Conservation (phyloP, 2,888 invertebrate species). For the Ichneumon xanthorius region DNA sequence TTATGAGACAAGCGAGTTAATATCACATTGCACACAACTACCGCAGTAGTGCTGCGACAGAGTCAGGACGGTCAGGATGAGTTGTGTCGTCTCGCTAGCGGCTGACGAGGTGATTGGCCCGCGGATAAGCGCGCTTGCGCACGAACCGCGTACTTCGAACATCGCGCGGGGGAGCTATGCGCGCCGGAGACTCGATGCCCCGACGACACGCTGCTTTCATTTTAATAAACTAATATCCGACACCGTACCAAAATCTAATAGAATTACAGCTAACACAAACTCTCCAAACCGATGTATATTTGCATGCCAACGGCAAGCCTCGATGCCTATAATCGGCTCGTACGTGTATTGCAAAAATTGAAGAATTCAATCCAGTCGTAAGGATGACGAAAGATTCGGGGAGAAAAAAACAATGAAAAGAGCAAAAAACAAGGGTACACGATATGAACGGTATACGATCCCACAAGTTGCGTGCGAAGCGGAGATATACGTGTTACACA, state of each 20-base stretch:
- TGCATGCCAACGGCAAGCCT: too few relatives aligned
- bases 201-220: background rate
- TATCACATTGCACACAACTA: conserved; percentile 77
- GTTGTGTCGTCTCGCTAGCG: conserved; percentile 49
- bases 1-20: conserved; percentile 61
- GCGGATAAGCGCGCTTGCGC: conserved; percentile 66
- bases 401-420: too few relatives aligned
- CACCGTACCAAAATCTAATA: background rate
- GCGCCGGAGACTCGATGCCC: background rate
- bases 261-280: too few relatives aligned
- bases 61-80: conserved; percentile 71
- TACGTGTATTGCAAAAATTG: too few relatives aligned
- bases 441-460: conserved; percentile 31
- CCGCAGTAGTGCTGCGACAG: conserved; percentile 77
- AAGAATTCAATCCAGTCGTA: too few relatives aligned
- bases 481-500: conserved; percentile 2
- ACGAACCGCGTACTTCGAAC: conserved; percentile 65
- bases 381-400: too few relatives aligned
- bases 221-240: background rate
- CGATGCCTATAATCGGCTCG: too few relatives aligned
- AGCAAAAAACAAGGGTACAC: too few relatives aligned
- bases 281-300: too few relatives aligned
- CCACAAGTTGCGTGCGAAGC: conserved; percentile 61
- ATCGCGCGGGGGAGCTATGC: background rate
- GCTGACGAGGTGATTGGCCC: conserved; percentile 75